Conservation (phyloP, 2,113 vertebrate genomes). For the Erpornis zantholeuca region DNA sequence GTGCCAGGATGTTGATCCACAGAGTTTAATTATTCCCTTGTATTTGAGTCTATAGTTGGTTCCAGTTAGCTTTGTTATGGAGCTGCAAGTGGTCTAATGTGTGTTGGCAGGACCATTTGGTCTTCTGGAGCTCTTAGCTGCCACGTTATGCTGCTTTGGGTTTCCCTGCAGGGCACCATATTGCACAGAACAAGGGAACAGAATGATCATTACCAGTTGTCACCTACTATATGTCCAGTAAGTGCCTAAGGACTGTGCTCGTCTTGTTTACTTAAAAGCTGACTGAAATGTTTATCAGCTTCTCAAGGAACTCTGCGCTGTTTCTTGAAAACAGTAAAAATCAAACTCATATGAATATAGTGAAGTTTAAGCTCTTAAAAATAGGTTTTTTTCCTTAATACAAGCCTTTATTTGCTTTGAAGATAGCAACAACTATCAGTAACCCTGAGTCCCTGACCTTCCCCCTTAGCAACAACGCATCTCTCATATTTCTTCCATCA, state of each 20-base stretch:
- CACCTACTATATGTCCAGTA: not conserved
- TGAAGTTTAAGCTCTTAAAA: not conserved
- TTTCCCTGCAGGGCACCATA: not conserved
- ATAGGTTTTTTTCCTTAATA: not conserved
- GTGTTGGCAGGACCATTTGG: not conserved
- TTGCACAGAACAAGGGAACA: not conserved
- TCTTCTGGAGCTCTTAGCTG: not conserved
- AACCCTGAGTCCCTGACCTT: not conserved
- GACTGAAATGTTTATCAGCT: not conserved
- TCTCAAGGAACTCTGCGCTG: not conserved
- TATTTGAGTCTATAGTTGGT: not conserved
- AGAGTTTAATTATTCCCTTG: not conserved
- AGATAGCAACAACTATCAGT: not conserved
- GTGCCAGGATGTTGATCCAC: not conserved
- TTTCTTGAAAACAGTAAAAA: not conserved
- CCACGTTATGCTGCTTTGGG: not conserved
- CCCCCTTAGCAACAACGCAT: not conserved
- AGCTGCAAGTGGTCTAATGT: not conserved
- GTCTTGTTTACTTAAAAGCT: not conserved
- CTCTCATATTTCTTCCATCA: not conserved
- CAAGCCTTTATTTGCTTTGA: not conserved
- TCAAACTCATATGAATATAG: not conserved
- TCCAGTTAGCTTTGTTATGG: not conserved
- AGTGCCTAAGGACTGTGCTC: not conserved
- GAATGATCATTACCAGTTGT: slow-evolving; percentile 9